Base-by-base conservation (phyloP, 2,113 vertebrate genomes). In the Saccopteryx leptura region DNA sequence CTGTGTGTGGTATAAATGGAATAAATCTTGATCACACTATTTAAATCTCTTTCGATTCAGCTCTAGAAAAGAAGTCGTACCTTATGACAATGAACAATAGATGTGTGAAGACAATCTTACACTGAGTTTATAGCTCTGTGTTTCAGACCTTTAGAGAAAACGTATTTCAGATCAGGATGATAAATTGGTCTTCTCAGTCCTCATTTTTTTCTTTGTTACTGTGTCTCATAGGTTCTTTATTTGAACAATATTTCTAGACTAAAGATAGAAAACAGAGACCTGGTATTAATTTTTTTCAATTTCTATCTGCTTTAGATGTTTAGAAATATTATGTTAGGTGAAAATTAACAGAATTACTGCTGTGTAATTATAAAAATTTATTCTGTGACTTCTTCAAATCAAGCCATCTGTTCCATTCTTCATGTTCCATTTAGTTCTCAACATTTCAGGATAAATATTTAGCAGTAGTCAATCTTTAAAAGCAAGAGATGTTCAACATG, bases 231-330 rank as follows among this genome's bases (percentile, higher is more conserved):
- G 74, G 7, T 4, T 91, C 24, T 95, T 94, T 52, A 68, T 87
- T 69, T 84, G 33, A 93, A 93, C 23, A 63, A 28, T 76, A 91
- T 91, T 91, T 93, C 74, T 78, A 76, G 46, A 24, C 28, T 69
- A 71, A 74, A 52, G 56, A 89, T 61, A 61, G 54, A 83, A 60
- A 65, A 24, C 5, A 86, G 17, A 91, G 18, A 75, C 58, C 15
- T 87, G 17, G 26, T 84, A 60, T 52, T 71, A 69, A 69, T 88
- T 95, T 96, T 91, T 63, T 84, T 79, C 52, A 74, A 96, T 93
- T 92, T 79, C 58, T 23, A 54, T 75, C 46, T 60, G 72, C 17
- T 69, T 93, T 56, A 82, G 48, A 65, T 80, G 79, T 48, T 80
- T 85, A 79, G 24, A 71, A 83, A 52, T 79, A 66, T 23, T 81